phyloP scores from a whole-genome alignment of 2,888 invertebrate genomes.

The Andrena flavipes region DNA sequence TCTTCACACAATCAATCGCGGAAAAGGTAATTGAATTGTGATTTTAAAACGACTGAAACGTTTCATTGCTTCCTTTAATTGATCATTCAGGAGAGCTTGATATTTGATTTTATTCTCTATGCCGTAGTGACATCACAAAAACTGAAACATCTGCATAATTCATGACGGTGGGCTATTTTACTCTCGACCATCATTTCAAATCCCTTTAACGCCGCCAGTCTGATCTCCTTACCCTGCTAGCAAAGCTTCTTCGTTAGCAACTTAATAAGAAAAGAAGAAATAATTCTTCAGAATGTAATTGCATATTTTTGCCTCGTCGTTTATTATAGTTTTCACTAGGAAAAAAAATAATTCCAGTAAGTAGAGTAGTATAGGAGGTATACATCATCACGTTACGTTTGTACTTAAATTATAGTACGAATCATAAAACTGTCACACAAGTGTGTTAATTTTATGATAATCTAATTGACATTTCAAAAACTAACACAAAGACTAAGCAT shows the following conservation, averaged over 20 bases:
- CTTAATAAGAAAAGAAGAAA: constrained; percentile 4
- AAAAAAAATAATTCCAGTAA: not conserved
- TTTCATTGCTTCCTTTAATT: constrained; percentile 11
- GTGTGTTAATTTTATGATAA: not conserved
- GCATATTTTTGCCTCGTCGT: not conserved
- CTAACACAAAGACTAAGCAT: not conserved
- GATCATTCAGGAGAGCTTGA: constrained; percentile 5
- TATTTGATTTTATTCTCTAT: constrained; percentile 30
- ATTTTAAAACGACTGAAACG: not conserved
- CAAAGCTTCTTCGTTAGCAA: constrained; percentile 8
- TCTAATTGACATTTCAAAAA: not conserved
- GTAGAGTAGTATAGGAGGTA: not conserved
- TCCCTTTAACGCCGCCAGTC: constrained; percentile 18
- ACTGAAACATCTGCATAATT: constrained; percentile 58
- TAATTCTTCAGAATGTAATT: not conserved
- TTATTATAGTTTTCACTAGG: not conserved
- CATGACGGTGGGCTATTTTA: constrained; percentile 40
- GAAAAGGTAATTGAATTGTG: too few relatives aligned
- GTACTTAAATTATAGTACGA: not conserved
- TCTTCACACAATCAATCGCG: too few relatives aligned
- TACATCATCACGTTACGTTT: not conserved
- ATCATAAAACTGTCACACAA: not conserved
- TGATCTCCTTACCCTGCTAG: constrained; percentile 1
- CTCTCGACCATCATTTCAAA: constrained; percentile 55
- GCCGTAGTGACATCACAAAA: constrained; percentile 39